Conservation (phyloP, 2,888 invertebrate species). For the Torymus texanus region DNA sequence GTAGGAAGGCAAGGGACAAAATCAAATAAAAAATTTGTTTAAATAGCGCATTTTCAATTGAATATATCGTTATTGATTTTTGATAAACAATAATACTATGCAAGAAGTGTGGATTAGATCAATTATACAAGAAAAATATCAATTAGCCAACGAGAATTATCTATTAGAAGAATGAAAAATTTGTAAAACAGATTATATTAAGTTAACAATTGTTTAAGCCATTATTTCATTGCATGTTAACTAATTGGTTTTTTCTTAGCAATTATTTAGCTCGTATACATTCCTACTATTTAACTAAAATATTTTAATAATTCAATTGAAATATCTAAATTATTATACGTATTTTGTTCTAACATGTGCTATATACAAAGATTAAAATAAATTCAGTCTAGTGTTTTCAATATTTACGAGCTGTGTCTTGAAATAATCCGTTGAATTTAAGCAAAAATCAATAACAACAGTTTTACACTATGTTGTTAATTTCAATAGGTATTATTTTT, state of each 20-base stretch:
- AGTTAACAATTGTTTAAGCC: too few species aligned
- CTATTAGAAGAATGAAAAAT: neutral
- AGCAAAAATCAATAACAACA: constrained; percentile 54
- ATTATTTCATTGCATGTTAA: constrained; percentile 3
- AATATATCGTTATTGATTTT: constrained; percentile 44
- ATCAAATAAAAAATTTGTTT: constrained; percentile 27
- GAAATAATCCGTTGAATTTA: constrained; percentile 9
- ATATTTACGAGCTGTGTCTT: constrained; percentile 18
- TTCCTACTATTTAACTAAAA: constrained; percentile 31
- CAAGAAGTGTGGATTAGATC: constrained; percentile 5
- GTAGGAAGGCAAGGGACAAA: constrained; percentile 49
- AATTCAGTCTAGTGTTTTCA: constrained; percentile 45
- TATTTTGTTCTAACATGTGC: constrained; percentile 34
- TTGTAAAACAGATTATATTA: too few species aligned
- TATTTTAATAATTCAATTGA: constrained; percentile 30
- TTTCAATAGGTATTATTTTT: constrained; percentile 27
- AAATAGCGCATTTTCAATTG: constrained; percentile 1
- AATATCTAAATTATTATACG: constrained; percentile 36
- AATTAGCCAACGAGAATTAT: constrained; percentile 1
- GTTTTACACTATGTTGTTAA: constrained; percentile 6
- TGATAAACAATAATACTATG: constrained; percentile 42
- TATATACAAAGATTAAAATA: constrained; percentile 49
- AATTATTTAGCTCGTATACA: constrained; percentile 11
- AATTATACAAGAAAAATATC: constrained; percentile 12
- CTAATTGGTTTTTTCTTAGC: constrained; percentile 20